Percentiles rank a stretch among this genome's conserved stretches.
Conservation (phyloP, 2,888 invertebrate species). For the Chrysina gloriosa region DNA sequence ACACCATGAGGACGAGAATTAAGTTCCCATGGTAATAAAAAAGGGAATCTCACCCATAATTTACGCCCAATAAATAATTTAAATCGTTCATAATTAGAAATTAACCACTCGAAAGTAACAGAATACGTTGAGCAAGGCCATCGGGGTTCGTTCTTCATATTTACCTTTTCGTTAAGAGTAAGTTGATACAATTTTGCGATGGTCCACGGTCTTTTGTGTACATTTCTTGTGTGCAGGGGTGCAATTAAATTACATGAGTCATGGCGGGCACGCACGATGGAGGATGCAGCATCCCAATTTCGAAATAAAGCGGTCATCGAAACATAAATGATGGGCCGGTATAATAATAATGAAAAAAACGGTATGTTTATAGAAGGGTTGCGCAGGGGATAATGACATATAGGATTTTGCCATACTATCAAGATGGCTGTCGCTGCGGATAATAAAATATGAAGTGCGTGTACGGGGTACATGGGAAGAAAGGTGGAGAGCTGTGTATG, state of each 20-base stretch:
- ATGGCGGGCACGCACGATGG: conserved; percentile 42
- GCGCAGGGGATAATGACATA: neutral
- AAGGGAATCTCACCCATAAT: conserved; percentile 3
- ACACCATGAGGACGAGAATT: too few relatives aligned
- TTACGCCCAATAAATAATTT: neutral
- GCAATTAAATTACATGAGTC: conserved; percentile 49
- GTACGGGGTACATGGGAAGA: neutral
- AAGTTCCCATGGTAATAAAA: neutral
- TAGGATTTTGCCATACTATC: neutral
- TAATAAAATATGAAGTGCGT: too few relatives aligned
- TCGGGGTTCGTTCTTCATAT: too few relatives aligned
- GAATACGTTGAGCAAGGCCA: too few relatives aligned
- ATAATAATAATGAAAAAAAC: neutral
- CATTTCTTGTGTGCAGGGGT: conserved; percentile 22
- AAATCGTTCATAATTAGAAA: neutral
- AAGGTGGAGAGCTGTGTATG: too few relatives aligned
- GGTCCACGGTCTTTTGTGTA: conserved; percentile 10
- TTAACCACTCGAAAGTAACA: neutral
- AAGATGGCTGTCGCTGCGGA: neutral
- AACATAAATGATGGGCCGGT: conserved; percentile 63
- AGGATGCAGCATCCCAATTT: conserved; percentile 43
- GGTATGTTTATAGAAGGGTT: neutral
- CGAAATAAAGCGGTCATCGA: conserved; percentile 59
- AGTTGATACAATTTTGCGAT: neutral
- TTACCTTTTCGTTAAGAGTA: too few relatives aligned